Percentiles rank a stretch among this genome's conserved stretches.
Evolutionary conservation across 2,888 invertebrate species (phyloP).

Genomic region (Lucinisca nassula): DNA sequence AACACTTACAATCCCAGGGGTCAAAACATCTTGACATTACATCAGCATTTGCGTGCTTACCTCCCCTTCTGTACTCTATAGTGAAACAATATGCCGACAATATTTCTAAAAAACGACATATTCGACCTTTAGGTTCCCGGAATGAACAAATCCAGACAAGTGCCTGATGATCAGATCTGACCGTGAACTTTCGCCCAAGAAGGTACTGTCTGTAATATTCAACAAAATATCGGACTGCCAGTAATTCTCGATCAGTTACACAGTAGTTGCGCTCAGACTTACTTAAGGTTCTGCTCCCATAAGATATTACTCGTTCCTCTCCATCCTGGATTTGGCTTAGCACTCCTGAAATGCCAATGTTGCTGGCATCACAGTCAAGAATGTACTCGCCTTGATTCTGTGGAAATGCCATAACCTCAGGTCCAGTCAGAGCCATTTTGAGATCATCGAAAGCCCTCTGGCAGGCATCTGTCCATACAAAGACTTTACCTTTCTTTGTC

Average conservation of each 20-base stretch:
- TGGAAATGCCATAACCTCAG: constrained; percentile 54
- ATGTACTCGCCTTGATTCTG: constrained; percentile 53
- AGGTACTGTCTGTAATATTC: constrained; percentile 58
- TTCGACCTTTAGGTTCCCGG: constrained; percentile 55
- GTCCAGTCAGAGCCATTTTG: no score
- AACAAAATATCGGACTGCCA: neutral
- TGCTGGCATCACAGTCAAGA: constrained; percentile 3
- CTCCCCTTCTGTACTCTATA: neutral
- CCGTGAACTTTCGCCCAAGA: constrained; percentile 49
- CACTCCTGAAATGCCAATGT: neutral
- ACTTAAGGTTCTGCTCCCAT: constrained; percentile 8
- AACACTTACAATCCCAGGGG: no score
- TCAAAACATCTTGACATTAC: neutral
- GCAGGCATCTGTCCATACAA: constrained; percentile 34
- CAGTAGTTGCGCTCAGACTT: constrained; percentile 14
- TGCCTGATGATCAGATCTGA: constrained; percentile 68
- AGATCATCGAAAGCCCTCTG: no score
- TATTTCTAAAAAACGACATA: constrained; percentile 53
- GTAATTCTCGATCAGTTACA: constrained; percentile 20
- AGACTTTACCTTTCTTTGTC: neutral
- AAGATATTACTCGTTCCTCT: neutral
- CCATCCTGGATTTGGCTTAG: constrained; percentile 4
- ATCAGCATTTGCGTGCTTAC: neutral
- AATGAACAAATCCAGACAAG: constrained; percentile 57
- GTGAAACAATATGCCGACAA: neutral